A percentile compares a stretch with the other conserved stretches of the same genome.
Conservation (phyloP, 2,113 vertebrate species). For the Columba janthina region DNA sequence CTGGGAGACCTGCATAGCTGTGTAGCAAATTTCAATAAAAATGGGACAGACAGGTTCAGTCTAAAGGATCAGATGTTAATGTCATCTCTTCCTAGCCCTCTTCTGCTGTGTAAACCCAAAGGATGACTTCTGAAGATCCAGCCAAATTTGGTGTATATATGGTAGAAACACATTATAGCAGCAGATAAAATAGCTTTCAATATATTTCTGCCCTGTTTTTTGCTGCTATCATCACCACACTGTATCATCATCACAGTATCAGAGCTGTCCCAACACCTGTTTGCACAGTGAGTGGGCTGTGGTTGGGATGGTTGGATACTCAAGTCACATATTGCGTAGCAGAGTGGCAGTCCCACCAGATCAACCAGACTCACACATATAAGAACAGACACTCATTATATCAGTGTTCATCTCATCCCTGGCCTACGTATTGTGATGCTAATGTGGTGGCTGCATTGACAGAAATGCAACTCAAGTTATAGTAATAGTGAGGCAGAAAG, state of each 20-base stretch:
- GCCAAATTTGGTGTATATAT: background rate
- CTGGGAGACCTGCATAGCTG: background rate
- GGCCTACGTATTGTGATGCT: background rate
- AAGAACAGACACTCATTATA: background rate
- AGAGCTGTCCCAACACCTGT: background rate
- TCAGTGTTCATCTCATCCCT: background rate
- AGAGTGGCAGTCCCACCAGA: background rate
- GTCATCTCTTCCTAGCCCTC: background rate
- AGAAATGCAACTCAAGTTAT: background rate
- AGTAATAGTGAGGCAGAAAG: background rate
- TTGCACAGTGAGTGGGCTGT: accelerated
- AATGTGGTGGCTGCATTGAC: background rate
- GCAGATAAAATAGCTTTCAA: background rate
- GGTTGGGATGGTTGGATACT: background rate
- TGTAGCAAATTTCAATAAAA: background rate
- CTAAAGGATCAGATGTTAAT: background rate
- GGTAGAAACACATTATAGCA: background rate
- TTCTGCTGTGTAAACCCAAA: background rate
- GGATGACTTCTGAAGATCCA: background rate
- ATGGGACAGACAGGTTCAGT: background rate
- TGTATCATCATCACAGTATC: background rate
- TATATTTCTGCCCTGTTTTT: background rate
- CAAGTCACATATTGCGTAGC: background rate
- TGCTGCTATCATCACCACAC: background rate
- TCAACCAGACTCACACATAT: accelerated